Evolutionary conservation across 2,113 vertebrate genomes (phyloP).

Genomic region (Zootoca vivipara): DNA sequence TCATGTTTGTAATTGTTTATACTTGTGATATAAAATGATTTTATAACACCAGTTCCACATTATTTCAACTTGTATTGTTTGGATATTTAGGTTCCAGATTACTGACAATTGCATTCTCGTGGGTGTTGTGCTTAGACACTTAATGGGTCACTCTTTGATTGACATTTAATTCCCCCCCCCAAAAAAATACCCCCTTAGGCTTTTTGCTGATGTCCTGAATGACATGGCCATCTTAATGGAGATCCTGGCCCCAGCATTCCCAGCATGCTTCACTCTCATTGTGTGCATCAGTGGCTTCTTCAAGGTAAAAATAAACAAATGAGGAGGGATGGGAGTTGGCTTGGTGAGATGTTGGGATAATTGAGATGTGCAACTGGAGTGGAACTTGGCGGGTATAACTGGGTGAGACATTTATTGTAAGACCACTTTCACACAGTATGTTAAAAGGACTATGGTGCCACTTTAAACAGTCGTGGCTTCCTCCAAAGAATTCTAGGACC

Average conservation of each 20-base stretch:
- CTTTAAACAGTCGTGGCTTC: too few species aligned
- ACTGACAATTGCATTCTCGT: too few species aligned
- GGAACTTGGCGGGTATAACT: background rate
- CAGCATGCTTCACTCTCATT: conserved; percentile 81
- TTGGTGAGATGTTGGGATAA: background rate
- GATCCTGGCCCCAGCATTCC: conserved; percentile 83
- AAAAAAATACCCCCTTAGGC: conserved; percentile 61
- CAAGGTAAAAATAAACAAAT: conserved; percentile 86
- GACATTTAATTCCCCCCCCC: background rate
- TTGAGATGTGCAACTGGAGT: background rate
- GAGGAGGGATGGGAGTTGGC: background rate
- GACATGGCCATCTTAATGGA: conserved; percentile 90
- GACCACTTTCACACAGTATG: too few species aligned
- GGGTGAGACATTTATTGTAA: too few species aligned
- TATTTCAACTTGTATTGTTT: too few species aligned
- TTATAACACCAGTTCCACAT: too few species aligned
- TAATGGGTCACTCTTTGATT: background rate
- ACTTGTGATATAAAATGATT: too few species aligned
- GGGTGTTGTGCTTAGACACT: too few species aligned
- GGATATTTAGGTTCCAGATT: too few species aligned
- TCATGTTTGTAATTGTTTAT: too few species aligned
- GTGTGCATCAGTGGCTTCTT: conserved; percentile 85
- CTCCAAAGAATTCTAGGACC: too few species aligned
- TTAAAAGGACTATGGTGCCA: too few species aligned
- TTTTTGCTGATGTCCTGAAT: conserved; percentile 89